Base-by-base conservation (phyloP, 2,888 invertebrate genomes). In the Apodemia zela region DNA sequence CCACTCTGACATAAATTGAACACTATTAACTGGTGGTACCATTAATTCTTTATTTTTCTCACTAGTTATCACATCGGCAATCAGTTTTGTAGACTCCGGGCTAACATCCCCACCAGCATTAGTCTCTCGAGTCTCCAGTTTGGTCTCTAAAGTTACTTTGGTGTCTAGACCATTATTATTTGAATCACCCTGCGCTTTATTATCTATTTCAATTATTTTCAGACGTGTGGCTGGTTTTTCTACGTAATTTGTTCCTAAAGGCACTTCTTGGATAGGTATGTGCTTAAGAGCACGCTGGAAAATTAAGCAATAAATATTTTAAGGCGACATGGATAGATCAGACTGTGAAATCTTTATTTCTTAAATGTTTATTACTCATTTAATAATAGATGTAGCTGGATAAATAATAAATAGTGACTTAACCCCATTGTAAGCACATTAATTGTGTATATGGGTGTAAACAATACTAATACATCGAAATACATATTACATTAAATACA, bases 1-100 rank as follows among this genome's bases (percentile, higher is more conserved):
- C 96, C 95, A 96, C 60, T 91, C 89, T 0, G 87, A 71, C 78
- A 93, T 85, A 77, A 96, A 96, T 73, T 95, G 94, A 10, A 95
- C 93, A 63, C 94, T 94, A 65, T 93, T 94, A 63, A 87, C 91
- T 0, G 95, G 95, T 6, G 92, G 71, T 21, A 78, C 76, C 67
- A 84, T 82, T 83, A 72, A 84, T 80, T 29, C 58, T 58, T 38
- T 59, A 1, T 67, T 69, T 0, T 67, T 68, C 2, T 71, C 69
- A 3, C 64, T 60, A 13, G 15, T 6, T 35, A 63, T 33, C 7
- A 33, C 59, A 15, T 85, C 84, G 0, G 71, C 67, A 13, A 79
- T 70, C 47, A 85, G 65, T 64, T 86, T 85, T 61, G 75, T 72
- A 0, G 81, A 85, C 64, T 84, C 85, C 1, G 77, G 79, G 67